These are phyloP conservation scores for Orius insidiosus DNA, from an alignment of 1,140 invertebrate species.

Conservation along the genomic window DNA sequence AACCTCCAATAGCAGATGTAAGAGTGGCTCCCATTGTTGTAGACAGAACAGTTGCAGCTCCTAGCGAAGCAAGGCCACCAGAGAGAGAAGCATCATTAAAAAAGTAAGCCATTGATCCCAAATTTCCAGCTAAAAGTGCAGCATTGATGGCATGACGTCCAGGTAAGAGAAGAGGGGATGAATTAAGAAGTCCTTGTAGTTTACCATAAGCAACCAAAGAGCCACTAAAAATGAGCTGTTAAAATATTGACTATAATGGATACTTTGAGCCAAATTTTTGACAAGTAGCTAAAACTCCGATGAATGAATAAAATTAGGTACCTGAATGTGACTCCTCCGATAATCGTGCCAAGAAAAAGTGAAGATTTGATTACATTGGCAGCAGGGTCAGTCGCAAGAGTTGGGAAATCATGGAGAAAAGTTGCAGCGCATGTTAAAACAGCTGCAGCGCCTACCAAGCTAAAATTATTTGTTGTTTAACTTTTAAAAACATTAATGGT, in stretches of 20 bases:
- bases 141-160: slow-evolving; percentile 62
- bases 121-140: slow-evolving; percentile 45
- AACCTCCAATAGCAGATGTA: slow-evolving; percentile 78
- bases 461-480: slow-evolving; percentile 22
- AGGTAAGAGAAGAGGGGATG: slow-evolving; percentile 62
- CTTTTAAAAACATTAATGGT: slow-evolving; percentile 71
- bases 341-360: slow-evolving; percentile 75
- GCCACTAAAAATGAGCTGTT: no score
- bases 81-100: slow-evolving; percentile 42
- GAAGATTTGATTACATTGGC: slow-evolving; percentile 73
- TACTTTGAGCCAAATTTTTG: no score
- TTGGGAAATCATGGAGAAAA: slow-evolving; percentile 64
- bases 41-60: slow-evolving; percentile 52
- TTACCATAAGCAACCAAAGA: slow-evolving; percentile 83
- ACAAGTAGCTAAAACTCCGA: no score
- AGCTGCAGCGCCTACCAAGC: slow-evolving; percentile 71
- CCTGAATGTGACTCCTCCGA: slow-evolving; percentile 80
- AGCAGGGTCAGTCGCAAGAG: slow-evolving; percentile 67
- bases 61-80: slow-evolving; percentile 47
- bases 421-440: slow-evolving; percentile 73
- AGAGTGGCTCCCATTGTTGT: slow-evolving; percentile 69
- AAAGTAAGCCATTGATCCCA: slow-evolving; percentile 52
- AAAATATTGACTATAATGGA: no score
- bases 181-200: slow-evolving; percentile 65
- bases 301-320: no score